phyloP scores from a whole-genome alignment of 2,797 vertebrate species.

The Odontamblyopus rebecca region DNA sequence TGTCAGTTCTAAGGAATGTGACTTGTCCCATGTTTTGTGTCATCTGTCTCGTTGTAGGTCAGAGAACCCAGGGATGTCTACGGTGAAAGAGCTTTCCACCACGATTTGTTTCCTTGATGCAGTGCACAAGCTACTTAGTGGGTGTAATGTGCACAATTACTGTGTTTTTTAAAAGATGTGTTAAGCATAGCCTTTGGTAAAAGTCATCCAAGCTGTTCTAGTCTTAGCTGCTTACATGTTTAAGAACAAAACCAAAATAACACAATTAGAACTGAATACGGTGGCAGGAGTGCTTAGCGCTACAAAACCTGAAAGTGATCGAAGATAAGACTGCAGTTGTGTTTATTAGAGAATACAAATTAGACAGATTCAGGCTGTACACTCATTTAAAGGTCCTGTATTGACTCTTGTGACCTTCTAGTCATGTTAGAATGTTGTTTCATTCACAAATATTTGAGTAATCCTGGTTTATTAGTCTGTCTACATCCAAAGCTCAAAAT shows the following conservation, averaged over 20 bases:
- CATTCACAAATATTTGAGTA: no score
- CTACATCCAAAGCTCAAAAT: no score
- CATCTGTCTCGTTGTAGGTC: conserved; percentile 21
- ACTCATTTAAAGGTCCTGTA: background rate
- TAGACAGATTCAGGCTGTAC: background rate
- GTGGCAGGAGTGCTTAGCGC: background rate
- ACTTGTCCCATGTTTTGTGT: conserved; percentile 50
- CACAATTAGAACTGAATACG: background rate
- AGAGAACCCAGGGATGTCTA: conserved; percentile 12
- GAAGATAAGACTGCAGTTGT: no score
- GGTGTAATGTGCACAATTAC: background rate
- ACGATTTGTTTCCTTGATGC: background rate
- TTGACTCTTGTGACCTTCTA: no score
- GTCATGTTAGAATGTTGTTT: no score
- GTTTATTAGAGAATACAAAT: background rate
- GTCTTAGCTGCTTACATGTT: background rate
- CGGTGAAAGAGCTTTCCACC: background rate
- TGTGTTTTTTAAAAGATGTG: conserved; percentile 1
- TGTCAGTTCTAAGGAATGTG: conserved; percentile 45
- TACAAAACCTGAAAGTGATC: no score
- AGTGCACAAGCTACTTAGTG: conserved; percentile 6
- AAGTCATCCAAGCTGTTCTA: background rate
- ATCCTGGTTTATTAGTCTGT: no score
- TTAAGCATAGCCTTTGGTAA: conserved; percentile 7
- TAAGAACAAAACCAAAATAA: background rate